These are phyloP conservation scores for Cyprinus carpio DNA, from an alignment of 2,113 vertebrate species.

Conservation along the genomic window DNA sequence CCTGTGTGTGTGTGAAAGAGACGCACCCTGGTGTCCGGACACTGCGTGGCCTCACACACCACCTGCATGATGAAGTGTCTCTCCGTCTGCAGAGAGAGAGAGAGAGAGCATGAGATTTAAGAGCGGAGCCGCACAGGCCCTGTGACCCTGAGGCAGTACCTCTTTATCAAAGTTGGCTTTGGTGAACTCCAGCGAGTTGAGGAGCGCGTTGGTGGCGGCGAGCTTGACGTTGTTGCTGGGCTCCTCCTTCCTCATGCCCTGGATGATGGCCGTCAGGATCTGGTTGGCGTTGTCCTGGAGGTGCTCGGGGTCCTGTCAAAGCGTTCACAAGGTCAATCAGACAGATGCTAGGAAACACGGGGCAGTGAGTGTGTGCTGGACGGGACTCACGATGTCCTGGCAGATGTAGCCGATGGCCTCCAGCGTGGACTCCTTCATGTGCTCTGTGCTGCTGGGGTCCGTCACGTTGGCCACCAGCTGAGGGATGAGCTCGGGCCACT, in stretches of 20 bases:
- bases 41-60: conserved; percentile 98
- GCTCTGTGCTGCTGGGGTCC: conserved; percentile 92
- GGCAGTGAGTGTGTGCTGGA: neutral
- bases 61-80: conserved; percentile 99
- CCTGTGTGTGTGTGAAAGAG: neutral
- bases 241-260: conserved; percentile 99
- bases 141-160: conserved; percentile 68
- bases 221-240: conserved; percentile 98
- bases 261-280: conserved; percentile 98
- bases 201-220: conserved; percentile 95
- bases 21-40: conserved; percentile 95
- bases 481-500: conserved; percentile 96
- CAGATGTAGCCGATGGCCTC: conserved; percentile 99
- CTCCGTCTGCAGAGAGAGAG: conserved; percentile 81
- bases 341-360: neutral
- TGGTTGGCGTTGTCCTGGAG: conserved; percentile 98
- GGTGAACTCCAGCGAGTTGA: conserved; percentile 99
- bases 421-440: conserved; percentile 98
- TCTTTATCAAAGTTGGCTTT: conserved; percentile 99
- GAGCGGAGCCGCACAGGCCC: neutral
- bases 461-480: conserved; percentile 96
- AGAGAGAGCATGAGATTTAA: neutral
- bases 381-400: conserved; percentile 93
- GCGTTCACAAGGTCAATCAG: neutral
- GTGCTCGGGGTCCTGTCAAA: conserved; percentile 91